Percentiles rank a stretch among this genome's conserved stretches.
These are phyloP conservation scores for Batillaria attramentaria DNA, from an alignment of 1,140 invertebrate species.

Conservation along the genomic window DNA sequence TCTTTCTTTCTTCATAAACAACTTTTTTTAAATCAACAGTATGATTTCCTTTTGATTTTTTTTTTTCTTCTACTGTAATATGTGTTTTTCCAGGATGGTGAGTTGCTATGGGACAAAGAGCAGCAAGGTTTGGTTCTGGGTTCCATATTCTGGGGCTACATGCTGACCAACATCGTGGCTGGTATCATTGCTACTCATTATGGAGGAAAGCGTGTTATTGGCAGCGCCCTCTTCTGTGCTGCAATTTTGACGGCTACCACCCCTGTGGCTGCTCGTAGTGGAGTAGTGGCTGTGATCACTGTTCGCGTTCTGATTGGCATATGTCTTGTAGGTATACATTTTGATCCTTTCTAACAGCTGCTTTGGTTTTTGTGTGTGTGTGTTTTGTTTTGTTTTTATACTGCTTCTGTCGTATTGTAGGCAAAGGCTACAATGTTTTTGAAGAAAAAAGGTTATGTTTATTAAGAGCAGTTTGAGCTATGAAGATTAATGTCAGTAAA, in stretches of 20 bases:
- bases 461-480: no score
- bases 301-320: conserved; percentile 20
- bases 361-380: neutral
- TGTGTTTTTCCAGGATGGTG: conserved; percentile 71
- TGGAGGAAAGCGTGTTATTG: conserved; percentile 80
- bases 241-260: conserved; percentile 5
- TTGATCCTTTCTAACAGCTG: neutral
- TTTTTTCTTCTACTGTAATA: no score
- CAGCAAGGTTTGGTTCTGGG: conserved; percentile 86
- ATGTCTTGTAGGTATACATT: conserved; percentile 10
- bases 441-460: no score
- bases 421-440: no score
- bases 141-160: conserved; percentile 88
- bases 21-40: no score
- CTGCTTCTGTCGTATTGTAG: no score
- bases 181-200: conserved; percentile 81
- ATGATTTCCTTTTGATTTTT: no score
- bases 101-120: conserved; percentile 86
- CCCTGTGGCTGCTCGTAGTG: conserved; percentile 20
- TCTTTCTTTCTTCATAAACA: no score
- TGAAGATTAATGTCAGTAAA: no score
- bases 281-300: neutral
- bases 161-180: conserved; percentile 84
- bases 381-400: no score
- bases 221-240: neutral